Base-by-base conservation (phyloP, 2,888 invertebrate species). In the Tipula confusa region DNA sequence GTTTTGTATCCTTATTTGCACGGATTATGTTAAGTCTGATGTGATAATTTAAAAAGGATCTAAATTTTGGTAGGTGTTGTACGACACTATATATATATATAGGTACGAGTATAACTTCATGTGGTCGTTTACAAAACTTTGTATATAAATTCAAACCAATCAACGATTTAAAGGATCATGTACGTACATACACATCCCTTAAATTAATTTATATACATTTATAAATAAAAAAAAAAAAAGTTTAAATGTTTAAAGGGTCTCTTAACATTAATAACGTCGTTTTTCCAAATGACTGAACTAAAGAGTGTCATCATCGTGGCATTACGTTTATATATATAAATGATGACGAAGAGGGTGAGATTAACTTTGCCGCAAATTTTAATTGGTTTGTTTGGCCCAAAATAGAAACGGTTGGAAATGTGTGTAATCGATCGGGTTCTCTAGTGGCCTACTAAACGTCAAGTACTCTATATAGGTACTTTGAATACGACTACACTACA, bases 261-360 rank as follows among this genome's bases (percentile, higher is more conserved):
- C 31, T 80, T 7, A 80, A 31, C 15, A n/a, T n/a, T 86, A 85
- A 87, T 88, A 89, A 87, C 88, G 88, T 87, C 89, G 89, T 89
- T 89, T 89, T 89, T 89, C 89, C 89, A 87, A 88, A 86, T 88
- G 89, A 89, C 87, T 89, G 88, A 86, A 86, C 86, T 86, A 86
- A 87, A 86, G 87, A 87, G 87, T 82, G 28, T 82, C 80, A 80
- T 43, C 43, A 43, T 64, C 24, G 18, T 18, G n/a, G n/a, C 43
- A 36, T 36, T 11, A 5, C 36, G 36, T 36, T 36, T n/a, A 64
- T 18, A 24, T 15, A 43, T 11, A 4, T 11, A 24, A 24, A 33
- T 33, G 6, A 33, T 33, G 11, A 13, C 64, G 24, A 33, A 11
- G 64, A 24, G 24, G 64, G 64, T 24, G 24, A 24, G 24, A 24